phyloP scores from a whole-genome alignment of 2,888 invertebrate genomes.

The Hermaeophaga mercurialis region DNA sequence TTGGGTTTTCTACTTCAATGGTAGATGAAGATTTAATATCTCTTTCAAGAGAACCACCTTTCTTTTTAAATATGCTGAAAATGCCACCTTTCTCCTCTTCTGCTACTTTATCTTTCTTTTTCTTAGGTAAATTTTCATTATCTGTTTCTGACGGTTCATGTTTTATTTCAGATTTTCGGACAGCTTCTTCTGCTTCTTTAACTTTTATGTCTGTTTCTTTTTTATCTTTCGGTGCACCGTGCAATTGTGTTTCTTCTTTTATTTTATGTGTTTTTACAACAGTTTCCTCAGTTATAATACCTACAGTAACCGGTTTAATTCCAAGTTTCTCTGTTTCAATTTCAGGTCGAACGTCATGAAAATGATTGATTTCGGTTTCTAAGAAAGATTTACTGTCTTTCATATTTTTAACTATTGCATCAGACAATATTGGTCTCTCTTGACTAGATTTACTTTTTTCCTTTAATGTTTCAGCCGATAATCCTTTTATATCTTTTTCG shows the following conservation, averaged over 20 bases:
- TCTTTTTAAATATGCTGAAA: conserved; percentile 31
- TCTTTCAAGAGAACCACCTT: conserved; percentile 38
- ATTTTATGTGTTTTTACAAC: too few species aligned
- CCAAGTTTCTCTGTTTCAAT: too few species aligned
- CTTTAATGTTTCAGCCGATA: conserved; percentile 3
- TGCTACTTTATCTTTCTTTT: neutral
- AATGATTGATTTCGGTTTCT: conserved; percentile 11
- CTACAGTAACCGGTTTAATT: neutral
- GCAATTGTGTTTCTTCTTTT: too few species aligned
- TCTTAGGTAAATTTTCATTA: neutral
- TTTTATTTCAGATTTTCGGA: too few species aligned
- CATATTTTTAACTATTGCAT: conserved; percentile 32
- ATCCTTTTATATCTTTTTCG: conserved; percentile 21
- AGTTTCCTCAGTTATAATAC: conserved; percentile 11
- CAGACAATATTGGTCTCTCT: conserved; percentile 26
- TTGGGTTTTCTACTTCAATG: conserved; percentile 8
- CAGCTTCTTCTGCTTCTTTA: conserved; percentile 15
- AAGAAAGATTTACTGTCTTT: conserved; percentile 38
- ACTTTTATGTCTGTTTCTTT: too few species aligned
- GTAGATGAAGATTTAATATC: conserved; percentile 9
- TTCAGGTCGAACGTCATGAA: conserved; percentile 38
- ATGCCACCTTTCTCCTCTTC: conserved; percentile 12
- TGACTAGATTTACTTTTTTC: too few species aligned
- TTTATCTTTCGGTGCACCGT: too few species aligned
- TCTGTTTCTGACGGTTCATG: neutral